phyloP scores from a whole-genome alignment of 2,113 vertebrate species.

The Regulus satrapa region DNA sequence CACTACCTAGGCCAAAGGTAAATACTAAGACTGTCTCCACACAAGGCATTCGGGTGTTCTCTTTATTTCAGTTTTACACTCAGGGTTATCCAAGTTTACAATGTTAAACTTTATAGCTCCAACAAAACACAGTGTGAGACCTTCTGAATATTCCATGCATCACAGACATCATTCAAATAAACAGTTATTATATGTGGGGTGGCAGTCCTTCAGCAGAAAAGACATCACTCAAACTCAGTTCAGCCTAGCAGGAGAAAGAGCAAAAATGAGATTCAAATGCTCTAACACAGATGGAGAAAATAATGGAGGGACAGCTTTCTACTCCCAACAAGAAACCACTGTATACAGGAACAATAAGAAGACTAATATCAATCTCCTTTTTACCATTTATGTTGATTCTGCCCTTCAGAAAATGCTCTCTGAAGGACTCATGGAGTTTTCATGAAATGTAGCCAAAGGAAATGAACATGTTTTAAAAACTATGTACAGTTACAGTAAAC shows the following conservation, averaged over 20 bases:
- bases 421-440: background rate
- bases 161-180: background rate
- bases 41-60: background rate
- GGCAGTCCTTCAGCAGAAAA: too few relatives aligned
- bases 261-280: background rate
- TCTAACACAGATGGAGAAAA: background rate
- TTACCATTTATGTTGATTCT: background rate
- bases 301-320: accelerated
- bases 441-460: background rate
- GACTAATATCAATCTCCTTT: background rate
- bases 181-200: accelerated
- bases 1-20: background rate
- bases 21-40: background rate
- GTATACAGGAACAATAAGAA: background rate
- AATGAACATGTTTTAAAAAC: background rate
- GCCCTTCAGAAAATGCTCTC: background rate
- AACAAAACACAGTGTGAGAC: accelerated
- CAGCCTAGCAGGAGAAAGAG: background rate
- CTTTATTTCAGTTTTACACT: background rate
- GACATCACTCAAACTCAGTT: background rate
- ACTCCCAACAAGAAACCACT: background rate
- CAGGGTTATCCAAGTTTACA: too few relatives aligned
- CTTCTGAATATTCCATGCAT: accelerated
- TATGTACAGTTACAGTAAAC: background rate
- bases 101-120: background rate